A percentile compares a stretch with the other conserved stretches of the same genome.
These are phyloP conservation scores for Corythornis cristatus DNA, from an alignment of 2,113 vertebrate species.

Conservation along the genomic window DNA sequence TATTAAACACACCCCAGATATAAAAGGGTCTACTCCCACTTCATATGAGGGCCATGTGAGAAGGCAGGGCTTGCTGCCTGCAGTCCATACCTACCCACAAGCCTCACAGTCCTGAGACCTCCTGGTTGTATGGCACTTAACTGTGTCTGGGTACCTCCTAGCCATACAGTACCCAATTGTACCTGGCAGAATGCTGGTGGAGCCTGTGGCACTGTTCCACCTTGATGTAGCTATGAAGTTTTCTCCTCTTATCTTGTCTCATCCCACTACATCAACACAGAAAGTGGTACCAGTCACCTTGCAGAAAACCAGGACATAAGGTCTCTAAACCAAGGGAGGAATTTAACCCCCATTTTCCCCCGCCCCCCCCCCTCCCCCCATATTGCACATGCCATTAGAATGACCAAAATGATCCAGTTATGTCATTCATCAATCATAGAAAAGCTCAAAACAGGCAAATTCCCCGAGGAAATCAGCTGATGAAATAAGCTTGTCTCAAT, in stretches of 20 bases:
- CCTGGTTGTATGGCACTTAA: not conserved
- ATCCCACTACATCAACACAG: not conserved
- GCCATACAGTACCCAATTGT: fast-evolving
- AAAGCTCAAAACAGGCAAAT: not conserved
- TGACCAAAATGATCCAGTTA: not conserved
- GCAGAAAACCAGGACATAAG: not conserved
- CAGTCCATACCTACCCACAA: not conserved
- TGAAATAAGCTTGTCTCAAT: not conserved
- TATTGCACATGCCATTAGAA: not conserved
- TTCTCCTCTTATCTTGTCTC: not conserved
- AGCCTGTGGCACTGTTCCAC: not conserved
- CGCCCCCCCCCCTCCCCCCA: not conserved
- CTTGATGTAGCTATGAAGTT: not conserved
- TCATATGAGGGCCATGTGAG: not conserved
- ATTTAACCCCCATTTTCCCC: not conserved
- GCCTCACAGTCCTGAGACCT: not conserved
- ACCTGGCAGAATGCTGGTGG: not conserved
- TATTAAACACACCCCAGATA: not conserved
- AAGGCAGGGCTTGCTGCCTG: not conserved
- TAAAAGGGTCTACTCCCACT: not conserved
- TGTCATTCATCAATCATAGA: not conserved
- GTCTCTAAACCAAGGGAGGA: not conserved
- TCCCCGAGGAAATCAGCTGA: not conserved
- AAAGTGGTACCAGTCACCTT: not conserved
- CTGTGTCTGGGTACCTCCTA: not conserved